phyloP scores from a whole-genome alignment of 2,797 vertebrate genomes.

The Halcyon smyrnensis region DNA sequence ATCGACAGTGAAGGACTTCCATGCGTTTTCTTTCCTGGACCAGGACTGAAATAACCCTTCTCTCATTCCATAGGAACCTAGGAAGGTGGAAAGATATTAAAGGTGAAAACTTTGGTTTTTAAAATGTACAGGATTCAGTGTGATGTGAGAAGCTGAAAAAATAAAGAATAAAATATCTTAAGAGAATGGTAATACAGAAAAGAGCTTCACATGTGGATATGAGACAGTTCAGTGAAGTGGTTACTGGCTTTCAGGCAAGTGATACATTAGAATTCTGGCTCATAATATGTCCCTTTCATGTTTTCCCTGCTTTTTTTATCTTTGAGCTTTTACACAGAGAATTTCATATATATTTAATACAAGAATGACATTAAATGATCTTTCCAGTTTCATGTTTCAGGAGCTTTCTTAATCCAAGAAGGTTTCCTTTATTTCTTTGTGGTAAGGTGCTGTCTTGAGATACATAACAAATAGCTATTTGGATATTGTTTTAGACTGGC shows the following conservation, averaged over 20 bases:
- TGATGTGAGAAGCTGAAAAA: neutral
- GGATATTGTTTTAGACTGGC: neutral
- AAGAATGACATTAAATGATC: neutral
- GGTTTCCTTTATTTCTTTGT: neutral
- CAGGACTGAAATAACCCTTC: neutral
- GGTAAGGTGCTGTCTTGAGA: neutral
- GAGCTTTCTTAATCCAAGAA: neutral
- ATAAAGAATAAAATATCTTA: neutral
- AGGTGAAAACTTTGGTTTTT: neutral
- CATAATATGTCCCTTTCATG: accelerated
- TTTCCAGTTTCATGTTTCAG: neutral
- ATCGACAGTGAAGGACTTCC: neutral
- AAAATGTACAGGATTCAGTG: neutral
- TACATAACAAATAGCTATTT: neutral
- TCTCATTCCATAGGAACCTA: neutral
- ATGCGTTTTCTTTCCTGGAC: neutral
- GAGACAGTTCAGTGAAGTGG: neutral
- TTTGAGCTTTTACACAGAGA: neutral
- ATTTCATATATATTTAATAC: neutral
- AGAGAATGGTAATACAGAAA: neutral
- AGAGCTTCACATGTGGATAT: neutral
- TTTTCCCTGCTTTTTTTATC: neutral
- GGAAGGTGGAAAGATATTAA: neutral
- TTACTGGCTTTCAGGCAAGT: neutral
- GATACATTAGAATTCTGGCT: neutral